Conservation (phyloP, 2,797 vertebrate species). For the Serranus cabrilla region DNA sequence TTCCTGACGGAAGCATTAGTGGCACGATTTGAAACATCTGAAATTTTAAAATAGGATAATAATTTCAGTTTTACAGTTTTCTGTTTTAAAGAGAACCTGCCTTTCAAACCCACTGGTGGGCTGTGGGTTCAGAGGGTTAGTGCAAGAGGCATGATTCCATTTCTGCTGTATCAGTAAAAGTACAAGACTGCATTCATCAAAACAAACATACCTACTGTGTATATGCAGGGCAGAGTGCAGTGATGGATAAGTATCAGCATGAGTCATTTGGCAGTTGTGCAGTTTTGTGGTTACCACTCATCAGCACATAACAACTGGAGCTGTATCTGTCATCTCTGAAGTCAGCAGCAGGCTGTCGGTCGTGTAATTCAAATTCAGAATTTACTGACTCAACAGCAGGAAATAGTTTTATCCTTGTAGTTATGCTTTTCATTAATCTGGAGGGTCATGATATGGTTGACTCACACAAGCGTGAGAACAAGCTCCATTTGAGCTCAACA, state of each 20-base stretch:
- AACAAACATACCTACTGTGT: neutral
- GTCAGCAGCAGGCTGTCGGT: constrained; percentile 1
- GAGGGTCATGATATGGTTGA: neutral
- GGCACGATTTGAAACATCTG: no score
- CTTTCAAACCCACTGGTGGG: no score
- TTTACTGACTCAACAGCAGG: neutral
- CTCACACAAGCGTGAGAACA: neutral
- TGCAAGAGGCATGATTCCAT: neutral
- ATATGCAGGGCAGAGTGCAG: neutral
- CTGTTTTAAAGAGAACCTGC: no score
- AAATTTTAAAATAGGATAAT: no score
- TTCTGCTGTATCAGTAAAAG: neutral
- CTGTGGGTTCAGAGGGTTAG: neutral
- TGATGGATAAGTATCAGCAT: neutral
- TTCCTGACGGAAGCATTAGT: no score
- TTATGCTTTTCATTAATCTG: neutral
- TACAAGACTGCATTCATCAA: neutral
- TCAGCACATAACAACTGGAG: neutral
- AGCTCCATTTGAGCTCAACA: neutral
- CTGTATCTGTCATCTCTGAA: neutral
- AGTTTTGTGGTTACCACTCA: neutral
- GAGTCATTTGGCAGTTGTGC: neutral
- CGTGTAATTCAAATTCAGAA: neutral
- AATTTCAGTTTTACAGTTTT: no score
- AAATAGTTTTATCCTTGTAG: neutral